These are phyloP conservation scores for Diadumene lineata DNA, from an alignment of 92 coral and sea anemone species.

Conservation along the genomic window DNA sequence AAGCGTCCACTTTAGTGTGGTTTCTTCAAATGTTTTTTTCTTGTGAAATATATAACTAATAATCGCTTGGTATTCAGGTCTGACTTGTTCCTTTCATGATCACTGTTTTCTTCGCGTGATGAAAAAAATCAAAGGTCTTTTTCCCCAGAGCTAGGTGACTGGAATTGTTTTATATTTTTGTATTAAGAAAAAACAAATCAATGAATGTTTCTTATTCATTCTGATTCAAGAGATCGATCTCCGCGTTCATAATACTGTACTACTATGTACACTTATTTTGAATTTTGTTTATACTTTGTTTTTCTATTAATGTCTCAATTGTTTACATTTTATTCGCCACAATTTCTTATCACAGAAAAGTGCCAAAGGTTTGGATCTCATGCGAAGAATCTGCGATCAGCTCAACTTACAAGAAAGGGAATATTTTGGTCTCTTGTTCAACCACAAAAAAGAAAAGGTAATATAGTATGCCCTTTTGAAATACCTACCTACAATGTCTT, in stretches of 20 bases:
- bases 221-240: too few species aligned
- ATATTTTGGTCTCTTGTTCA: constrained; percentile 91
- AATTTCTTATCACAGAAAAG: constrained; percentile 70
- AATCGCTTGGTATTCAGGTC: too few species aligned
- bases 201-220: neutral
- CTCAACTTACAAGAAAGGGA: constrained; percentile 85
- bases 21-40: too few species aligned
- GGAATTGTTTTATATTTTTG: neutral
- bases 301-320: neutral
- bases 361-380: constrained; percentile 87
- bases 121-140: neutral
- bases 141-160: neutral
- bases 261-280: too few species aligned
- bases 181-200: neutral
- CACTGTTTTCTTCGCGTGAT: neutral
- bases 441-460: constrained; percentile 89
- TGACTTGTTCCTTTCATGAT: too few species aligned
- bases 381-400: constrained; percentile 81
- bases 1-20: too few species aligned
- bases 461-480: neutral
- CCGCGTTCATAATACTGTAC: too few species aligned
- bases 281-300: too few species aligned
- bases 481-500: neutral
- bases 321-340: neutral
- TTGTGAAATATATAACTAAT: too few species aligned